Evolutionary conservation across 2,113 vertebrate genomes (phyloP).

Genomic region (Bambusicola thoracicus): DNA sequence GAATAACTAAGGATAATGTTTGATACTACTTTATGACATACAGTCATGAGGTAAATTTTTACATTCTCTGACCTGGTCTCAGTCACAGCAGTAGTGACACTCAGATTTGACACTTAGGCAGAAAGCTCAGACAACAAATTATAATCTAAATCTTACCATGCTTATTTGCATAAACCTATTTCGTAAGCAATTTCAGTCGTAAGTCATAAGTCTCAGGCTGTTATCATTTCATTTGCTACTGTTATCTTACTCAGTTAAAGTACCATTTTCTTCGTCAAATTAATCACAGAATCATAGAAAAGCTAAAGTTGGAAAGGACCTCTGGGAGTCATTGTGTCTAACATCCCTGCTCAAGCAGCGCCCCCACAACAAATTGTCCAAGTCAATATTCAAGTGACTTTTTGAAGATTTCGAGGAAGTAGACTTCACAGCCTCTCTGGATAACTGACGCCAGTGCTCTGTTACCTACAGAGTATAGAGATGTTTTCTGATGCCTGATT

Average conservation of each 20-base stretch:
- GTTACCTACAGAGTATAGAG: no score
- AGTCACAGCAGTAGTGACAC: neutral
- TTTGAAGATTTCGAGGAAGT: no score
- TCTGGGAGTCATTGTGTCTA: no score
- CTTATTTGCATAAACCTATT: neutral
- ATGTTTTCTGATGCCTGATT: no score
- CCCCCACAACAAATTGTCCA: no score
- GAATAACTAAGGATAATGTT: neutral
- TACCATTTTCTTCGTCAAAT: neutral
- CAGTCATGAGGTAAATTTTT: neutral
- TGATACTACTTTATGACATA: neutral
- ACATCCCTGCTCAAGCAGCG: no score
- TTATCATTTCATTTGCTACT: neutral
- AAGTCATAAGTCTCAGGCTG: neutral
- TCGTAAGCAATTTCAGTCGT: neutral
- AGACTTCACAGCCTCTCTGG: no score
- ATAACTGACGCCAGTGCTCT: no score
- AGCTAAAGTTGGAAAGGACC: no score
- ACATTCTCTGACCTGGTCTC: neutral
- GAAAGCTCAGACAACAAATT: neutral
- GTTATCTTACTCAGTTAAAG: neutral
- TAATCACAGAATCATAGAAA: neutral
- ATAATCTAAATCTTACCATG: neutral
- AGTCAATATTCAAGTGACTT: no score
- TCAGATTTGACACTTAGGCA: neutral